A percentile compares a stretch with the other conserved stretches of the same genome.
Conservation (phyloP, 2,797 vertebrate genomes). For the Lacerta bilineata region DNA sequence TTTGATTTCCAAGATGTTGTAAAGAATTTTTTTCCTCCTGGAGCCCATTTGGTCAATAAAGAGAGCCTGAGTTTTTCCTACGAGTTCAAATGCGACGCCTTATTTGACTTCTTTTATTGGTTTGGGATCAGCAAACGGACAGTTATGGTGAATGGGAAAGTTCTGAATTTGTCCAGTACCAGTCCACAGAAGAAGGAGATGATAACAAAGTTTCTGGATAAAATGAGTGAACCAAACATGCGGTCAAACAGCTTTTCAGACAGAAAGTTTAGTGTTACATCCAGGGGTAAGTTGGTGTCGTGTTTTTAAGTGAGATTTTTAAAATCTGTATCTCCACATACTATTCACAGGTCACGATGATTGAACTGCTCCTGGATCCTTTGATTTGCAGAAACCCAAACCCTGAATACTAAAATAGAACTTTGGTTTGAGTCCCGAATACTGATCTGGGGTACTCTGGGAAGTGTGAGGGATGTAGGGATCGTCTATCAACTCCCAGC, state of each 20-base stretch:
- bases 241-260: conserved; percentile 72
- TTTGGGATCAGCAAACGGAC: conserved; percentile 78
- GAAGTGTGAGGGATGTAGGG: no score
- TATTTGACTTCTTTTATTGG: conserved; percentile 78
- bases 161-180: conserved; percentile 75
- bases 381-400: not conserved
- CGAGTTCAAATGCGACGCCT: conserved; percentile 76
- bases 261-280: conserved; percentile 72
- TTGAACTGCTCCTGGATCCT: not conserved
- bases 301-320: not conserved
- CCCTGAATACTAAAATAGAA: no score
- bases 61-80: conserved; percentile 75
- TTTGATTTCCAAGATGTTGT: conserved; percentile 77
- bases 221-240: conserved; percentile 75
- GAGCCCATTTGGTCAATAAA: conserved; percentile 63
- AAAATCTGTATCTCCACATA: not conserved
- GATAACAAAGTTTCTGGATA: conserved; percentile 76
- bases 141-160: conserved; percentile 71
- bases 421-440: no score
- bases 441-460: no score
- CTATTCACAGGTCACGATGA: not conserved
- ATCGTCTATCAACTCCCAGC: no score
- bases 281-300: conserved; percentile 69
- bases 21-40: conserved; percentile 69
- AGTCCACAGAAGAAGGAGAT: conserved; percentile 76